Percentiles rank a stretch among this genome's conserved stretches.
phyloP scores from a whole-genome alignment of 2,113 vertebrate genomes.

The Oreochromis spilurus region DNA sequence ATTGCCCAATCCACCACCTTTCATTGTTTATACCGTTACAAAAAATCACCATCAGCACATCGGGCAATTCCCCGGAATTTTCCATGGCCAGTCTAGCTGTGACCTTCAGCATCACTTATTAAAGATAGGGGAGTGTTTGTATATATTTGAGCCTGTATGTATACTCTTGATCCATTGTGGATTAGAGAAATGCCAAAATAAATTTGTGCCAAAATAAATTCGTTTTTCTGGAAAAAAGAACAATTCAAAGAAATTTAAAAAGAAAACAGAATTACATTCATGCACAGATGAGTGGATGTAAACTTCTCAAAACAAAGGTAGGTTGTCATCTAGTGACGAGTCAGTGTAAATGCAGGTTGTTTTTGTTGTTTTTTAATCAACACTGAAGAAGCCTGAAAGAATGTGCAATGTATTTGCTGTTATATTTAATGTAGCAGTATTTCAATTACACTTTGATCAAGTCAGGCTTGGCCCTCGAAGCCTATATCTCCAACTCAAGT shows the following conservation, averaged over 20 bases:
- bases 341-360: not conserved
- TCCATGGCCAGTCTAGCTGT: not conserved
- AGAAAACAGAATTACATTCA: not conserved
- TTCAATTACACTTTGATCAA: not conserved
- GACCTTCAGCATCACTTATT: not conserved
- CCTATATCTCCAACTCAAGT: not conserved
- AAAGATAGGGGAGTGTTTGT: not conserved
- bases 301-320: not conserved
- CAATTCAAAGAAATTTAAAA: not conserved
- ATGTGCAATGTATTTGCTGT: not conserved
- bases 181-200: not conserved
- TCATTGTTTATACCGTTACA: not conserved
- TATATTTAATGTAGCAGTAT: not conserved
- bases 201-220: not conserved
- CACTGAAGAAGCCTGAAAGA: not conserved
- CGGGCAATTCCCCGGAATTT: not conserved
- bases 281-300: not conserved
- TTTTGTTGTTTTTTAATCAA: not conserved
- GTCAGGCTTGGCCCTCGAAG: not conserved
- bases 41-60: not conserved
- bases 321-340: not conserved
- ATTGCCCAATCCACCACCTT: not conserved
- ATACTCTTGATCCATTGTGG: not conserved
- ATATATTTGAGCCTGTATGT: not conserved
- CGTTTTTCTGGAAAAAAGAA: not conserved